Evolutionary conservation across 1,140 invertebrate species (phyloP), one percentile per base, ranked within the genome.

Genomic region (Panagrolaimus sp.): DNA sequence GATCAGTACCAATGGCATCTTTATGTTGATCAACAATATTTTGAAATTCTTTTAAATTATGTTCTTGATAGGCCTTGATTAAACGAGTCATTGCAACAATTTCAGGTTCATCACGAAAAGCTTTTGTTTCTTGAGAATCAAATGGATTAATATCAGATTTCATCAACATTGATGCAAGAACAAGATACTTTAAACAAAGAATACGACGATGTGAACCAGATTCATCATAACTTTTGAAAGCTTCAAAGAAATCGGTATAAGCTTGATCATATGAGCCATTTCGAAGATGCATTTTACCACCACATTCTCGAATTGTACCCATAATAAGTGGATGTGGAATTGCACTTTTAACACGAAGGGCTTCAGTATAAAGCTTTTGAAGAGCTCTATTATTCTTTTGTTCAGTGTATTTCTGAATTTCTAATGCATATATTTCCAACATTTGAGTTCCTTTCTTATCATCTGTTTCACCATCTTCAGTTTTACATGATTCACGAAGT

Each of bases 171-270:
- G 97, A 98, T 8, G 96, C 95, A 78, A 99, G 84, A 44, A 98
- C 96, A 71, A 99, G 87, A 86, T 99, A 99, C 85, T 99, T 99
- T 13, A 99, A 85, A 84, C 96, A 99, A 0, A 93, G 96, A 25
- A 94, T 98, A 75, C 96, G 87, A 71, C 96, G 87, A 46, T 93
- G 93, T 77, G 92, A 96, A n/a, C 96, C 96, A 46, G 93, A 96
- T 85, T 98, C 96, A 87, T 98, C 96, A 83, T 98, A 99, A 85
- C 98, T 98, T 87, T 99, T 99, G 84, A 99, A 99, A 3, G 96
- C 96, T 86, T 98, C 95, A 86, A 99, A 98, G 85, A 98, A 98
- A 83, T 99, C 96, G 3, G 93, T 98, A 83, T 99, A 94, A 7
- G 96, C 95, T 85, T 96, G 93, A 83, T 97, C 94, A 85, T 97